These are phyloP conservation scores for Smutsia gigantea DNA, from an alignment of 2,797 vertebrate species.

Conservation along the genomic window DNA sequence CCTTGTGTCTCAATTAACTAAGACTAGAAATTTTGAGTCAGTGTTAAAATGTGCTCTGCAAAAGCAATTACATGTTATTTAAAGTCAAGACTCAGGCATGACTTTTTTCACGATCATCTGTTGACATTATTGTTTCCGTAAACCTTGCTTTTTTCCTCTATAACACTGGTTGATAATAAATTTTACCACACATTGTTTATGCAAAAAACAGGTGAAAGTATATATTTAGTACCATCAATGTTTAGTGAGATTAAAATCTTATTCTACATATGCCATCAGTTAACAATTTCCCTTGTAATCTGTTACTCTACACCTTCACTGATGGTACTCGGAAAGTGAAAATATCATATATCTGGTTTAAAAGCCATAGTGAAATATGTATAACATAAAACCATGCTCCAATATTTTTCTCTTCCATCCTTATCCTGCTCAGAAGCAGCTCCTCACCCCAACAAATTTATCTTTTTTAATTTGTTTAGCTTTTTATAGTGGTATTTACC, in stretches of 20 bases:
- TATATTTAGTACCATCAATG: not conserved
- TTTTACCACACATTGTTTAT: not conserved
- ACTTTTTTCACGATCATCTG: not conserved
- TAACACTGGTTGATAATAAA: not conserved
- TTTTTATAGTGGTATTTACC: not conserved
- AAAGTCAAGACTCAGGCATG: not conserved
- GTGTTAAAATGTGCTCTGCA: not conserved
- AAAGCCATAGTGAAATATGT: not conserved
- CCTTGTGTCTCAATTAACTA: not conserved
- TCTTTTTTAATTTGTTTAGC: not conserved
- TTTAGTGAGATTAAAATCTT: not conserved
- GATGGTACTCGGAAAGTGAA: not conserved
- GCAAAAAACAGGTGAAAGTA: not conserved
- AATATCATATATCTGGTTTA: not conserved
- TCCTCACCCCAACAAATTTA: fast-evolving
- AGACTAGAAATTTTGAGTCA: not conserved
- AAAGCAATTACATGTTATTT: not conserved
- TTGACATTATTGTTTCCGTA: not conserved
- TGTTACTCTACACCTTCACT: not conserved
- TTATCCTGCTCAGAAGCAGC: not conserved
- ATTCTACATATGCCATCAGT: not conserved
- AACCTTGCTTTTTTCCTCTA: not conserved
- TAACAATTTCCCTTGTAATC: not conserved
- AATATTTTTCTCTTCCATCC: not conserved
- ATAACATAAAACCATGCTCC: not conserved